phyloP scores from a whole-genome alignment of 2,888 invertebrate genomes.

The Lepidochitona cinerea region DNA sequence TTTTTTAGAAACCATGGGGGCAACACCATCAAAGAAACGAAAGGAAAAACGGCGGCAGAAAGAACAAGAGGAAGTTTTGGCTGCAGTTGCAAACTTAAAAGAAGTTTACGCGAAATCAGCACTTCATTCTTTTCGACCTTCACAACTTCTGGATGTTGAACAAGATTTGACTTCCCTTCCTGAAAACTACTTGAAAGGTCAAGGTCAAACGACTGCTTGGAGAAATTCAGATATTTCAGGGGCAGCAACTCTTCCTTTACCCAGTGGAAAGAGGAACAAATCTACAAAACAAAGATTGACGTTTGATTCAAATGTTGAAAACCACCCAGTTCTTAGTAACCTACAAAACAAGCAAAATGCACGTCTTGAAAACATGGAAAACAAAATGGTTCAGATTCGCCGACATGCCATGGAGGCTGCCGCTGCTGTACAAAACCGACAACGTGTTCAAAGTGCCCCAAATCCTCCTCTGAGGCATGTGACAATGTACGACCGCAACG shows the following conservation, averaged over 20 bases:
- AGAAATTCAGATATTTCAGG: neutral
- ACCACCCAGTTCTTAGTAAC: neutral
- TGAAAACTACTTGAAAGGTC: neutral
- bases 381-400: neutral
- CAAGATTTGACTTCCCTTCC: neutral
- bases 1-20: neutral
- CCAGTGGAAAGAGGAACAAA: neutral
- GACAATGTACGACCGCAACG: neutral
- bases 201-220: neutral
- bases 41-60: neutral
- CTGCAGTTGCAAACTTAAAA: neutral
- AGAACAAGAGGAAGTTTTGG: neutral
- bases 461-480: neutral
- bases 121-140: neutral
- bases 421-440: neutral
- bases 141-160: neutral
- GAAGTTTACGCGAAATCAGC: neutral
- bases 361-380: neutral
- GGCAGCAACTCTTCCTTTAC: neutral
- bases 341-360: neutral
- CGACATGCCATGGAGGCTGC: conserved; percentile 2
- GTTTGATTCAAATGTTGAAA: neutral
- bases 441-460: neutral
- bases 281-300: neutral
- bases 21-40: neutral